Percentiles rank a stretch among this genome's conserved stretches.
Evolutionary conservation across 2,888 invertebrate species (phyloP).

Genomic region (Galeruca laticollis): DNA sequence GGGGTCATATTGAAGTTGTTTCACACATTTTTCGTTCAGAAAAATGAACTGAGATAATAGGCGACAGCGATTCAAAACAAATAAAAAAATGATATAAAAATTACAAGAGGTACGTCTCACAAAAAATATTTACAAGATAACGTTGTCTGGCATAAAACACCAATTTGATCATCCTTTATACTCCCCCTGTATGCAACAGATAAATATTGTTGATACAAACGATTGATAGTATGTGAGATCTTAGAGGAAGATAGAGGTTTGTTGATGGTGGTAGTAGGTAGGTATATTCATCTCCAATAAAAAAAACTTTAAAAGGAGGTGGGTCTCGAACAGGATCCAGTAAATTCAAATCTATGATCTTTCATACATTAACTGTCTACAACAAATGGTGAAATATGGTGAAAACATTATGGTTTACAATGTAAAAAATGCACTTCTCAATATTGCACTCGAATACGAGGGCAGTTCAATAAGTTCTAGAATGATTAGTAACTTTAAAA

Average conservation of each 20-base stretch:
- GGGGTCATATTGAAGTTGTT: not conserved
- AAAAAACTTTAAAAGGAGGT: conserved; percentile 16
- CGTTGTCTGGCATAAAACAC: no score
- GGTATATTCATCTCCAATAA: conserved; percentile 22
- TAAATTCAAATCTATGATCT: conserved; percentile 17
- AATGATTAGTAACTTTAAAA: no score
- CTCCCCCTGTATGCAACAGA: conserved; percentile 4
- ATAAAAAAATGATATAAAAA: no score
- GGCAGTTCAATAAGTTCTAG: not conserved
- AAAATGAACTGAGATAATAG: no score
- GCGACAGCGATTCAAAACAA: no score
- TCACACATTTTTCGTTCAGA: not conserved
- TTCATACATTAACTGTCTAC: not conserved
- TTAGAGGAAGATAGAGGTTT: conserved; percentile 19
- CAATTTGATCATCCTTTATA: not conserved
- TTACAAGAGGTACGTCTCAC: no score
- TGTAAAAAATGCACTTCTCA: not conserved
- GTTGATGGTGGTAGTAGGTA: conserved; percentile 30
- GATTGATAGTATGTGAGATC: conserved; percentile 32
- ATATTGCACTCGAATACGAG: not conserved
- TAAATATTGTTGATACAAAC: conserved; percentile 27
- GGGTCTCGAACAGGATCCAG: conserved; percentile 6
- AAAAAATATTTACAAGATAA: no score
- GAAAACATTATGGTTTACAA: not conserved
- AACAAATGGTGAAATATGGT: conserved; percentile 1